Conservation (phyloP, 2,113 vertebrate genomes). For the Anarhynchus alexandrinus region DNA sequence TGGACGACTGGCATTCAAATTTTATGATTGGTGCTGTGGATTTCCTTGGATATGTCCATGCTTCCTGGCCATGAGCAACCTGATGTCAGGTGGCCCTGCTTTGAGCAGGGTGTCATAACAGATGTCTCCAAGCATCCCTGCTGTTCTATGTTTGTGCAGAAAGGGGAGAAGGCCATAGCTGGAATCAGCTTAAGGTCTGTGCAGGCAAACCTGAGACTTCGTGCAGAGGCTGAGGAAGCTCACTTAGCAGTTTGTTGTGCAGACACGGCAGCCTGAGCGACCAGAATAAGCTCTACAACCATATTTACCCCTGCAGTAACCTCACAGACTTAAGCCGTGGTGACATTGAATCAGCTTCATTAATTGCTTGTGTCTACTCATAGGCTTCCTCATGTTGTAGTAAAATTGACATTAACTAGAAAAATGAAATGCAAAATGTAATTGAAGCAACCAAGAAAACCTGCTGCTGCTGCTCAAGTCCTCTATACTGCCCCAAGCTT, state of each 20-base stretch:
- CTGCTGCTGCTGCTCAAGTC: no score
- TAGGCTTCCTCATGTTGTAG: not conserved
- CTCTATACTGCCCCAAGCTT: no score
- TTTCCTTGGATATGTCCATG: not conserved
- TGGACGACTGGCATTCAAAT: accelerated
- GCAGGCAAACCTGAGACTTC: not conserved
- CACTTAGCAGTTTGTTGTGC: not conserved
- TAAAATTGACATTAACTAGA: no score
- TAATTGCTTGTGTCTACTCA: not conserved
- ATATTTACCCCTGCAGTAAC: not conserved
- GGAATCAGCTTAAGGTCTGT: not conserved
- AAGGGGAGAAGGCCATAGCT: not conserved
- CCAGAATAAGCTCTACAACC: not conserved
- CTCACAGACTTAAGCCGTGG: no score
- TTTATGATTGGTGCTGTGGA: not conserved
- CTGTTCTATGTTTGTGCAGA: not conserved
- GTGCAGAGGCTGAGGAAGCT: not conserved
- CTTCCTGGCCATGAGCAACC: not conserved
- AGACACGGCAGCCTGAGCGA: accelerated
- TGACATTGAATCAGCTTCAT: not conserved
- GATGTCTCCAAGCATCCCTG: not conserved
- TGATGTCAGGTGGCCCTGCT: not conserved
- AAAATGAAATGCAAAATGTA: no score
- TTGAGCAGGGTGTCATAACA: not conserved
- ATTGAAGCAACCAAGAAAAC: no score